Evolutionary conservation across 2,113 vertebrate genomes (phyloP).

Genomic region (Panthera tigris): DNA sequence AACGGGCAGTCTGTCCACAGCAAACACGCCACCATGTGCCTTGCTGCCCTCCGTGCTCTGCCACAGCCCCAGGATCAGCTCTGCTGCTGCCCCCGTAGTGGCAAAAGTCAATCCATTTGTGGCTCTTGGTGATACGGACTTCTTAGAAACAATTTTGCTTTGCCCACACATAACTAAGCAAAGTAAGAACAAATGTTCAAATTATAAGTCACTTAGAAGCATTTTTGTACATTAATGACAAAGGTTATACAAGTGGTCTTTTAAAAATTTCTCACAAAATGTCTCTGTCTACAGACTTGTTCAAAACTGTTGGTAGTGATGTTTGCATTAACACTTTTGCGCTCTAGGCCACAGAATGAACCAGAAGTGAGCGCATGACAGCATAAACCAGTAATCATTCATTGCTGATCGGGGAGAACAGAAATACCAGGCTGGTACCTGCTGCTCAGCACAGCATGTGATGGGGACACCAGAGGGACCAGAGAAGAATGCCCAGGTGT

Average conservation of each 20-base stretch:
- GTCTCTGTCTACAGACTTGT: neutral
- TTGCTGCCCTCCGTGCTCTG: neutral
- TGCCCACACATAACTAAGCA: neutral
- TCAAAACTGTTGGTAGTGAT: neutral
- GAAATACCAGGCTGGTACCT: neutral
- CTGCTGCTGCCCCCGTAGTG: neutral
- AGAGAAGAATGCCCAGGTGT: neutral
- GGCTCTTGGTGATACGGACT: neutral
- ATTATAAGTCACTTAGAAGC: slow-evolving; percentile 15
- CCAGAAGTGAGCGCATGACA: neutral
- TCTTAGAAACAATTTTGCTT: neutral
- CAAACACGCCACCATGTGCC: neutral
- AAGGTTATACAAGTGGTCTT: neutral
- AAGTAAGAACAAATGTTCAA: neutral
- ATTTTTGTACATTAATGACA: neutral
- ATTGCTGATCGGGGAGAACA: neutral
- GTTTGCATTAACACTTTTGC: neutral
- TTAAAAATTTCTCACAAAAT: neutral
- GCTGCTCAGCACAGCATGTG: neutral
- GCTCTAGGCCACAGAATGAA: neutral
- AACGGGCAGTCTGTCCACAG: neutral
- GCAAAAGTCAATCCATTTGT: neutral
- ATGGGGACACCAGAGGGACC: neutral
- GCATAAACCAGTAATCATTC: neutral
- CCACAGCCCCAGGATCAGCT: neutral